Base-by-base conservation (phyloP, 1,140 invertebrate species). In the Campoletis sonorensis region DNA sequence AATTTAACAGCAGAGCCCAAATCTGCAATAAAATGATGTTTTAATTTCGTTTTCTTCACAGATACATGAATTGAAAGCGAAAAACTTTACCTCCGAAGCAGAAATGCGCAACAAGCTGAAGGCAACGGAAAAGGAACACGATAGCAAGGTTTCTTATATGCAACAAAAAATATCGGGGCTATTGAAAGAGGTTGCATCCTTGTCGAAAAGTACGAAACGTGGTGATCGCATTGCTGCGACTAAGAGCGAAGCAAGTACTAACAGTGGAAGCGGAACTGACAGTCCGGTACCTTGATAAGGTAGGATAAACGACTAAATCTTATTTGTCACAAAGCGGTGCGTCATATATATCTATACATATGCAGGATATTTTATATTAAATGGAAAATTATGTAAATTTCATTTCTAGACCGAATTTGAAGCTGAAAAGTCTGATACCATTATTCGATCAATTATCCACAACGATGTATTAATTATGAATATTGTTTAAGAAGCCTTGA, bases 41-140 rank as follows among this genome's bases (percentile, higher is more conserved):
- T 1, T 18, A 54, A 54, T 54, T 54, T 11, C 40, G 1, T 45
- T 45, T 11, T 45, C 11, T 45, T 13, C 40, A 1, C 88, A 98
- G 97, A 97, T 98, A 84, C 98, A 97, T 5, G 98, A 99, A 89
- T 90, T 98, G 79, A 98, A 98, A 92, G 97, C 98, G 13, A 95
- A 96, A 89, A 96, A 98, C 87, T 97, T 97, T 88, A 97, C 97
- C 27, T 94, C 95, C 67, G 97, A 98, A 88, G 95, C 95, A 71
- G 97, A 98, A 85, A 92, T 97, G 68, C 94, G 98, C 27, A 95
- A 93, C 81, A 97, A 97, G 91, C 95, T 98, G 93, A 96, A 96
- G 87, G 95, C 93, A 18, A 93, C 95, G 45, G 95, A 97, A 85
- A 97, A 96, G 72, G 94, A 97, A 72, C 95, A 96, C 87, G 96